Base-by-base conservation (phyloP, 2,888 invertebrate genomes). In the Andrena flavipes region DNA sequence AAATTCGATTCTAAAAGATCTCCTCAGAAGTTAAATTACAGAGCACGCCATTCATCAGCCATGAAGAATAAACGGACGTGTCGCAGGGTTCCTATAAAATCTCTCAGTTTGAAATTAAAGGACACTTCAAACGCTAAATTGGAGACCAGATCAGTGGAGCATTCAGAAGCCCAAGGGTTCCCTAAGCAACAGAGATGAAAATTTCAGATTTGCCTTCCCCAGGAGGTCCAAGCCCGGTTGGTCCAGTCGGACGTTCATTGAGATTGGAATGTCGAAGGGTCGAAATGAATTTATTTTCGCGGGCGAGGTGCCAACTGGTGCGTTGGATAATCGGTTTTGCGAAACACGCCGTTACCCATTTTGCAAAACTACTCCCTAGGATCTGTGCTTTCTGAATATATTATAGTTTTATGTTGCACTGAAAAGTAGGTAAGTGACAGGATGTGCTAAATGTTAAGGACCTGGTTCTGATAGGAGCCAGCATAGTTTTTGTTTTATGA, bases 211-310 rank as follows among this genome's bases (percentile, higher is more conserved):
- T 7, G 35, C 23, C 35, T 42, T n/a, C 16, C n/a, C 35, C 26
- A 16, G 33, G 20, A 51, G 33, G 35, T 54, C n/a, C 26, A 7
- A n/a, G 51, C 5, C 16, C 54, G 6, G 69, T 67, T 48, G 42
- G 51, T 30, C 74, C 60, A 30, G 63, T 42, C n/a, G 29, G 49
- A 56, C 70, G 62, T 80, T 70, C 67, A 51, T 64, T 35, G 56
- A 13, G 77, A 79, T 65, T 49, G 74, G 69, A 82, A 79, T 74
- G 65, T 62, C 54, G 74, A 67, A 49, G 60, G 63, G 69, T 80
- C 62, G 74, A 73, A 62, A 72, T 63, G 70, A 79, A 84, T 84
- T 87, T 88, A 88, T 88, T 88, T 88, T 84, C 85, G 84, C 79
- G 81, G 87, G 88, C 88, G 64, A n/a, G 59, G 79, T 84, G 86